Percentiles rank a stretch among this genome's conserved stretches.
Evolutionary conservation across 2,888 invertebrate species (phyloP).

Genomic region (Parnassius orleans): DNA sequence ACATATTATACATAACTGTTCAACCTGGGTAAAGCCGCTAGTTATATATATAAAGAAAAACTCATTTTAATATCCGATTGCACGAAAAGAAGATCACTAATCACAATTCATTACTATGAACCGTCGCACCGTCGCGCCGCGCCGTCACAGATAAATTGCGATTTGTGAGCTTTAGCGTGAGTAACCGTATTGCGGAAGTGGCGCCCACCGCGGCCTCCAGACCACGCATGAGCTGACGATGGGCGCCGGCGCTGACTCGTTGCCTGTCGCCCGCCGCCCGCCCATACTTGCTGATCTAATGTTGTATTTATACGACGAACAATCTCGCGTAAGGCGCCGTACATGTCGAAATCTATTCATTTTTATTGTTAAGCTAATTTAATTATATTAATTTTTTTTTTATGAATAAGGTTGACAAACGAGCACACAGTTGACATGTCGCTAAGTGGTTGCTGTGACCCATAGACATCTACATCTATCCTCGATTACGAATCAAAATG

Average conservation of each 20-base stretch:
- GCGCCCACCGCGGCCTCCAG: slow-evolving; percentile 6
- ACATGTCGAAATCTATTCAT: neutral
- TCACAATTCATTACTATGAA: neutral
- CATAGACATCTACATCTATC: too few relatives aligned
- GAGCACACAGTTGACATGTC: too few relatives aligned
- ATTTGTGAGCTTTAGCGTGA: neutral
- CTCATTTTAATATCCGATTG: neutral
- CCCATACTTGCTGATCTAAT: slow-evolving; percentile 15
- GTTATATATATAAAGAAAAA: too few relatives aligned
- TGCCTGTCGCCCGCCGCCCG: slow-evolving; percentile 22
- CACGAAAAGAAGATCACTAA: neutral
- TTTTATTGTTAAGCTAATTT: neutral
- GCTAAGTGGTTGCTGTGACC: too few relatives aligned
- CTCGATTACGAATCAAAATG: too few relatives aligned
- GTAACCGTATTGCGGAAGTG: slow-evolving; percentile 13
- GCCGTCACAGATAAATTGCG: too few relatives aligned
- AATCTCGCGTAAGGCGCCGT: slow-evolving; percentile 5
- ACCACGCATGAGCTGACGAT: slow-evolving; percentile 5
- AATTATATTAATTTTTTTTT: too few relatives aligned
- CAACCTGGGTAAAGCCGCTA: too few relatives aligned
- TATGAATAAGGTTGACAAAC: too few relatives aligned
- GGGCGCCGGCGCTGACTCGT: slow-evolving; percentile 1
- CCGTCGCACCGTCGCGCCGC: too few relatives aligned
- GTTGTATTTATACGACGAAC: slow-evolving; percentile 18
- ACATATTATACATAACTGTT: too few relatives aligned